Evolutionary conservation across 2,113 vertebrate genomes (phyloP).

Genomic region (Arizona elegans): DNA sequence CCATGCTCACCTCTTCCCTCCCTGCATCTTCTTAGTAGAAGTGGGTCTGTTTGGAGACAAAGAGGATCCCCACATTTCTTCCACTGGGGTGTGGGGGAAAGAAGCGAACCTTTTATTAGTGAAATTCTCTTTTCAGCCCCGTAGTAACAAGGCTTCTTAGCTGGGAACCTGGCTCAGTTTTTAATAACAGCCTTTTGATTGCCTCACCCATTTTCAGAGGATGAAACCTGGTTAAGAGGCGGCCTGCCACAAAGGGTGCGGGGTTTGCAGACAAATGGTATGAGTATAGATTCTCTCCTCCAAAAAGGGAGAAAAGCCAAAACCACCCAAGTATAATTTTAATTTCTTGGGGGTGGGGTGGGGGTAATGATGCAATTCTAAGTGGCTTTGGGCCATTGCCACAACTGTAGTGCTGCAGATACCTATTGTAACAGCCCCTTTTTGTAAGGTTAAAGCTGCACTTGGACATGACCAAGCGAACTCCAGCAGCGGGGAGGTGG

Average conservation of each 20-base stretch:
- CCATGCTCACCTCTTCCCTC: not conserved
- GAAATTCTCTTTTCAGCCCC: no score
- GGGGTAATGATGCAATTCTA: no score
- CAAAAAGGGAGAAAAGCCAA: not conserved
- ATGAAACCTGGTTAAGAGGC: no score
- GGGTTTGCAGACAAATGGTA: not conserved
- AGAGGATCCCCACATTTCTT: not conserved
- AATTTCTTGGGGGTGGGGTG: not conserved
- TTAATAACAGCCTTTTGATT: not conserved
- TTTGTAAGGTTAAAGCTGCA: not conserved
- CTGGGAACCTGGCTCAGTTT: no score
- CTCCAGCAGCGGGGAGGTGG: not conserved
- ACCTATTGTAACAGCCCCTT: not conserved
- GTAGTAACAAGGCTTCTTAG: not conserved
- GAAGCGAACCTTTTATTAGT: not conserved
- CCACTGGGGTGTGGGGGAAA: no score
- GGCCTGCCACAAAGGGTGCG: not conserved
- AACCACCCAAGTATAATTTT: not conserved
- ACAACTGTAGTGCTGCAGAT: not conserved
- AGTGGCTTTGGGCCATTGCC: not conserved
- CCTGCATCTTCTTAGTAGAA: not conserved
- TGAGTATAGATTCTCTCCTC: not conserved
- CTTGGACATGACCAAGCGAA: not conserved
- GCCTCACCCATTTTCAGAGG: not conserved
- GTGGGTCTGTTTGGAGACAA: not conserved